Percentiles rank a stretch among this genome's conserved stretches.
Evolutionary conservation across 2,113 vertebrate species (phyloP).

Genomic region (Paradoxurus hermaphroditus): DNA sequence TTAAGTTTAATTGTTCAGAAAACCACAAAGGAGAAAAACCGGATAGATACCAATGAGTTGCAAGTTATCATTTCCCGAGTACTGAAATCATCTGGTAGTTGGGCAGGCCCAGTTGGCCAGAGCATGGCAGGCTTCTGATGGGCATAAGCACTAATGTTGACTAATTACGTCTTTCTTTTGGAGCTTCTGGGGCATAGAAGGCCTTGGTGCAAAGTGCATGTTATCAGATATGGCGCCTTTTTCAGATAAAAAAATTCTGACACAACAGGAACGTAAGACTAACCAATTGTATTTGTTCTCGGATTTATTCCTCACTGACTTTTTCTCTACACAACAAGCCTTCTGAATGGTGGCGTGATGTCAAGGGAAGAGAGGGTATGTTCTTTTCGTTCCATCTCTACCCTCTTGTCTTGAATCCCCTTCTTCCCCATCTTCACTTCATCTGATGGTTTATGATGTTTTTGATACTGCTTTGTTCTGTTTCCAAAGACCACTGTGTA

Average conservation of each 20-base stretch:
- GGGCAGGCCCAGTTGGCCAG: not conserved
- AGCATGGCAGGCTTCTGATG: not conserved
- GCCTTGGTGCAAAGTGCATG: not conserved
- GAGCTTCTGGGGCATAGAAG: not conserved
- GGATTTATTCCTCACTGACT: conserved; percentile 41
- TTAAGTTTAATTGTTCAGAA: conserved; percentile 18
- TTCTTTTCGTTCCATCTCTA: conserved; percentile 3
- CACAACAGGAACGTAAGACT: not conserved
- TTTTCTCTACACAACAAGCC: not conserved
- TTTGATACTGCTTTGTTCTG: not conserved
- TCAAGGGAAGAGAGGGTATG: not conserved
- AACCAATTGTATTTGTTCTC: not conserved
- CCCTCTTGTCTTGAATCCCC: not conserved
- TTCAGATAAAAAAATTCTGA: conserved; percentile 4
- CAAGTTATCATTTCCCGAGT: not conserved
- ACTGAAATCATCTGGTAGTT: not conserved
- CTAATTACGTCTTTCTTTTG: not conserved
- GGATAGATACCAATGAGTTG: not conserved
- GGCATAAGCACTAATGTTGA: not conserved
- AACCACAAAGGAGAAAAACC: not conserved
- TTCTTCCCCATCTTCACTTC: not conserved
- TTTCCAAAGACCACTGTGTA: not conserved
- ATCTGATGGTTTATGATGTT: not conserved
- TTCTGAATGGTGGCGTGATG: not conserved
- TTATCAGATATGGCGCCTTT: not conserved